These are phyloP conservation scores for Allophyes oxyacanthae DNA, from an alignment of 2,888 invertebrate species.

Conservation along the genomic window DNA sequence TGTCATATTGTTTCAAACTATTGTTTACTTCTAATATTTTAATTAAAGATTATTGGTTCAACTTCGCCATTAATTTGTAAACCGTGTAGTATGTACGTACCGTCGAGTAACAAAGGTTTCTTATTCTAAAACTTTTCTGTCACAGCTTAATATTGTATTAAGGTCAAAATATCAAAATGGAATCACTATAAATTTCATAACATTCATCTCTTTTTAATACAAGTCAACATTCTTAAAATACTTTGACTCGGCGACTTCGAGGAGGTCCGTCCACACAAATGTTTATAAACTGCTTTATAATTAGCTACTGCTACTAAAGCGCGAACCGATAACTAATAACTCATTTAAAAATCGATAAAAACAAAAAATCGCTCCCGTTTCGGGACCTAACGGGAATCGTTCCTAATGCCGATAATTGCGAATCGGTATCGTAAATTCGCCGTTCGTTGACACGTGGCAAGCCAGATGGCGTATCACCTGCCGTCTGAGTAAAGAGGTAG, in stretches of 20 bases:
- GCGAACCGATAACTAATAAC: conserved; percentile 46
- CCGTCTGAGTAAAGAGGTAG: conserved; percentile 62
- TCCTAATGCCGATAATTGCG: conserved; percentile 70
- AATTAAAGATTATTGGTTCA: too few relatives aligned
- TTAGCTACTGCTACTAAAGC: conserved; percentile 44
- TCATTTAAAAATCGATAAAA: conserved; percentile 65
- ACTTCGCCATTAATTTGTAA: too few relatives aligned
- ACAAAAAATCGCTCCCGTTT: conserved; percentile 60
- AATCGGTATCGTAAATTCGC: conserved; percentile 62
- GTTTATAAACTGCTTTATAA: conserved; percentile 49
- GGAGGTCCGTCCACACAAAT: conserved; percentile 48
- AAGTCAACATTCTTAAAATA: conserved; percentile 17
- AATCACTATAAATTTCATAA: too few relatives aligned
- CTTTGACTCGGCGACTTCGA: conserved; percentile 14
- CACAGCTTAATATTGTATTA: too few relatives aligned
- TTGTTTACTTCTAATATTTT: too few relatives aligned
- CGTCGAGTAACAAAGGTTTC: too few relatives aligned
- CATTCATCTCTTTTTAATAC: too few relatives aligned
- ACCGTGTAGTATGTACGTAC: too few relatives aligned
- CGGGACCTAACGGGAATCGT: conserved; percentile 65
- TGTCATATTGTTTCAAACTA: too few relatives aligned
- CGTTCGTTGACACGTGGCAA: conserved; percentile 78
- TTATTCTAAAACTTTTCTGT: too few relatives aligned
- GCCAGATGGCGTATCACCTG: conserved; percentile 85
- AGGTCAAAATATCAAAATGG: too few relatives aligned